A percentile compares a stretch with the other conserved stretches of the same genome.
Evolutionary conservation across 1,140 invertebrate species (phyloP).

Genomic region (Hirudo medicinalis): DNA sequence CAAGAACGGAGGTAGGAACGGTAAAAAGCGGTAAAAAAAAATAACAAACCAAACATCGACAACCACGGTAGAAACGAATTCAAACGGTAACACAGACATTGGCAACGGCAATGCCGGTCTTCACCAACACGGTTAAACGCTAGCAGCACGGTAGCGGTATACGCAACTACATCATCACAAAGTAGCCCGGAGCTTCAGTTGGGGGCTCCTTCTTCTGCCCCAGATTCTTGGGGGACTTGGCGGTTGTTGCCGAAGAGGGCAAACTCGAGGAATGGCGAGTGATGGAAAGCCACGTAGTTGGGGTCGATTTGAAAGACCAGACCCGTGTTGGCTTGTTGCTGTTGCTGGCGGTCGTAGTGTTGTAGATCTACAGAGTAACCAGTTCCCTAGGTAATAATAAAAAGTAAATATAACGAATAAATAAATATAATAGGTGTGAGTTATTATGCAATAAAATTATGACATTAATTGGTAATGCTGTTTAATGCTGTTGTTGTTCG

Average conservation of each 20-base stretch:
- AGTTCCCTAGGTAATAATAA: too few species aligned
- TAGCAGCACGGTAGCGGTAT: too few species aligned
- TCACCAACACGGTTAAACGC: background rate
- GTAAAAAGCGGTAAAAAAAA: background rate
- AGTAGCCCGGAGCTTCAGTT: too few species aligned
- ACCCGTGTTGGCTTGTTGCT: background rate
- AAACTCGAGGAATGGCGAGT: constrained; percentile 3
- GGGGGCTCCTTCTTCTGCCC: background rate
- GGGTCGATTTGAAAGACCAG: constrained; percentile 6
- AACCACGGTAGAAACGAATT: background rate
- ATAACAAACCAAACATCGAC: background rate
- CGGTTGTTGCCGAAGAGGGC: constrained; percentile 3
- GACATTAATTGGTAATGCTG: too few species aligned
- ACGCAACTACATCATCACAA: too few species aligned
- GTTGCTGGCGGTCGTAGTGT: background rate
- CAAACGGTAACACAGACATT: background rate
- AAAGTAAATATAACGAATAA: too few species aligned
- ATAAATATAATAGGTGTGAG: too few species aligned
- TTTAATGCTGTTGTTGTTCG: too few species aligned
- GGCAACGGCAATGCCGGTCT: background rate
- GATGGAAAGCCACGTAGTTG: constrained; percentile 5
- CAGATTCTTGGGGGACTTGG: background rate
- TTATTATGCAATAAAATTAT: too few species aligned
- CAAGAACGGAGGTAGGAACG: background rate
- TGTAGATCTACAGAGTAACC: background rate